Evolutionary conservation across 2,888 invertebrate genomes (phyloP), one percentile per base, ranked within the genome.

Genomic region (Bhutanitis thaidina): DNA sequence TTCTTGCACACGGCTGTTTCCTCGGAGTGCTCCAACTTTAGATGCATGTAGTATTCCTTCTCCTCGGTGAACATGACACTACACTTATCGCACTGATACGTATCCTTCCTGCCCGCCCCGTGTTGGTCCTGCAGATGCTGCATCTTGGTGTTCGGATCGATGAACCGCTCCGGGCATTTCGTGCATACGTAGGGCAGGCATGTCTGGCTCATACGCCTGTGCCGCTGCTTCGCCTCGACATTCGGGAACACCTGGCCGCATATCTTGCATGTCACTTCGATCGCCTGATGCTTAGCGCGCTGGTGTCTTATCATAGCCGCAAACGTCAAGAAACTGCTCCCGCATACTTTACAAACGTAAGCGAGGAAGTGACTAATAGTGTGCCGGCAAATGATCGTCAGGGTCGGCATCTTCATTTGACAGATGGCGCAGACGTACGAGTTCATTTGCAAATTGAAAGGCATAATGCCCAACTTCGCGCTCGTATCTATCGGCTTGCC

Each of bases 121-220:
- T 88, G 87, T 0, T 70, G 69, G 0, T 63, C 57, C 39, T 85
- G 83, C 84, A 88, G 73, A n/a, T 88, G 87, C 1, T 74, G 68
- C 45, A 73, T 77, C 32, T 82, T 65, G 0, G 68, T 59, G 49
- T 81, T 82, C 71, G 78, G 84, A 58, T 82, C 78, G 0, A 76
- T 58, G 56, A 88, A 88, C 34, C 87, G 59, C 54, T 86, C 85
- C 7, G 72, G 69, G 46, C 87, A 88, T 39, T 79, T 78, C 0
- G 74, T 72, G 55, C 87, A 88, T 15, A 78, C 74, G 57, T 88
- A 87, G 0, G 85, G 79, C 82, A 86, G 77, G 56, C 87, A 87
- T 0, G 78, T 74, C 39, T 85, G 86, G 40, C 82, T 80, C 0
- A 74, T 74, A 0, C 81, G 59, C 0, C 80, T 66, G 52, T 88